Conservation (phyloP, 1,140 invertebrate genomes). For the Drosophila mayri region DNA sequence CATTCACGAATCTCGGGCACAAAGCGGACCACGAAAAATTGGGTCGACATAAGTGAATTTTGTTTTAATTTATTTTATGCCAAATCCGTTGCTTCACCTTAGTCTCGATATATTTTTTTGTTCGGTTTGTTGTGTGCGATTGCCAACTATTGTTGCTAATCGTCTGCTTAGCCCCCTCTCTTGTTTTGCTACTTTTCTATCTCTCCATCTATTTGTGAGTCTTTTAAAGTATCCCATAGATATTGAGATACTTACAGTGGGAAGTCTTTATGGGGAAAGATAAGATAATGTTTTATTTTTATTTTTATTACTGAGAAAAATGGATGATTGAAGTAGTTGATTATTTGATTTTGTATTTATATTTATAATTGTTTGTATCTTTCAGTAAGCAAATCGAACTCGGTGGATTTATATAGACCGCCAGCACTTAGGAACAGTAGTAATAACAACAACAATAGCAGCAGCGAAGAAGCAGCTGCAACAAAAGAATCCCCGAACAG, state of each 20-base stretch:
- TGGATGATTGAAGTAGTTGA: neutral
- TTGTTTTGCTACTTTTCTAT: conserved; percentile 11
- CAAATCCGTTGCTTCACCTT: conserved; percentile 68
- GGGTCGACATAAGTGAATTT: conserved; percentile 76
- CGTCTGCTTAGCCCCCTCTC: conserved; percentile 11
- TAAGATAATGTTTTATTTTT: neutral
- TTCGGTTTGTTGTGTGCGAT: conserved; percentile 26
- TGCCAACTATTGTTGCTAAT: conserved; percentile 56
- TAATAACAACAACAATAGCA: conserved; percentile 54
- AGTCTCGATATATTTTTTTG: conserved; percentile 26
- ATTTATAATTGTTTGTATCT: neutral
- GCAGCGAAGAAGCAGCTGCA: conserved; percentile 52
- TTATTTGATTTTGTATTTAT: neutral
- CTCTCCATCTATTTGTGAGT: conserved; percentile 1
- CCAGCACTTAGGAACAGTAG: conserved; percentile 74
- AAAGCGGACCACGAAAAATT: conserved; percentile 70
- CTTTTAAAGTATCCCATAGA: conserved; percentile 12
- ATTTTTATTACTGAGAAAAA: too few species aligned
- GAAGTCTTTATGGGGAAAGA: neutral
- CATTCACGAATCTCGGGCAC: conserved; percentile 69
- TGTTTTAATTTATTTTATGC: conserved; percentile 62
- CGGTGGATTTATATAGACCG: conserved; percentile 80
- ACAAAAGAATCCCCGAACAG: conserved; percentile 50
- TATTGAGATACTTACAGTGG: conserved; percentile 1
- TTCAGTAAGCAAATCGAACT: conserved; percentile 80